Percentiles rank a stretch among this genome's conserved stretches.
Evolutionary conservation across 2,797 vertebrate species (phyloP).

Genomic region (Molothrus ater): DNA sequence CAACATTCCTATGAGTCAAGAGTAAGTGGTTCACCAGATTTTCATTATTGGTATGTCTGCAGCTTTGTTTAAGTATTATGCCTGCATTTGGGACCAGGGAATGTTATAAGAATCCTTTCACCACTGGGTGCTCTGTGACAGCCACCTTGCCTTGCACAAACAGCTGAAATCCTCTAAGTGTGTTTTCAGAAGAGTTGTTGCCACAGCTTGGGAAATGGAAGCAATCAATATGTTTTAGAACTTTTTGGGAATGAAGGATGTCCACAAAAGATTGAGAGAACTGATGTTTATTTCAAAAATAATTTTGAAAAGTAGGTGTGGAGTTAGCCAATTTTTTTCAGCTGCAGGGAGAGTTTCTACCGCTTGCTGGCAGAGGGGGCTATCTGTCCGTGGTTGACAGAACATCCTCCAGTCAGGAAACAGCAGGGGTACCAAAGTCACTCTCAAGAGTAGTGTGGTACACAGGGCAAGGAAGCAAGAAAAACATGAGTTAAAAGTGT

Average conservation of each 20-base stretch:
- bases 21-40: conserved; percentile 53
- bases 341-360: neutral
- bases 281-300: neutral
- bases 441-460: neutral
- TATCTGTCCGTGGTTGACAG: conserved; percentile 10
- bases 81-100: neutral
- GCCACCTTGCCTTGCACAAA: neutral
- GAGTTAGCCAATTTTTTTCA: neutral
- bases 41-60: conserved; percentile 34
- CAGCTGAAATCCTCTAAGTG: neutral
- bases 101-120: neutral
- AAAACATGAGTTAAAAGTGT: neutral
- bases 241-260: neutral
- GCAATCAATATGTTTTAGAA: neutral
- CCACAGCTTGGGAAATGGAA: neutral
- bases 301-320: neutral
- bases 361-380: conserved; percentile 63
- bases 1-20: neutral
- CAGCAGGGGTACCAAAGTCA: neutral
- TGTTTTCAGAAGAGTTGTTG: neutral
- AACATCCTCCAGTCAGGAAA: neutral
- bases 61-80: conserved; percentile 31
- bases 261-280: neutral
- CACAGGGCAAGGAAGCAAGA: neutral
- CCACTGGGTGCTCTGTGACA: neutral